Evolutionary conservation across 2,113 vertebrate species (phyloP).

Genomic region (Syngnathus typhle): DNA sequence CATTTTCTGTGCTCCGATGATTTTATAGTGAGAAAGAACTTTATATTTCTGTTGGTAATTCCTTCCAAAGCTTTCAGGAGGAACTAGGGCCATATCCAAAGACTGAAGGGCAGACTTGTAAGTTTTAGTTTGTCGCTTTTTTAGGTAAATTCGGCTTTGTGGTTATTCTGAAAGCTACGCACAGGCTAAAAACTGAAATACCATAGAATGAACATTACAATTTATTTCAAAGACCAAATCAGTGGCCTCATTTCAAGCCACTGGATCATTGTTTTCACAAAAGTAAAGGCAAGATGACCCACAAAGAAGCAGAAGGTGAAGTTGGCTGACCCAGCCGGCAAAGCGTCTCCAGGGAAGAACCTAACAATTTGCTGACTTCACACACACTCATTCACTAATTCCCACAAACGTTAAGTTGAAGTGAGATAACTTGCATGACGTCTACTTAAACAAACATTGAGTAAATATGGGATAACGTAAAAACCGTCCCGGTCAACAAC

Average conservation of each 20-base stretch:
- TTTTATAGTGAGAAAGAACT: no score
- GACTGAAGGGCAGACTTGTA: neutral
- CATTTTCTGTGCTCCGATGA: neutral
- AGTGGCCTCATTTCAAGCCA: neutral
- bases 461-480: no score
- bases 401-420: no score
- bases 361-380: neutral
- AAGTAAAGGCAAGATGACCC: neutral
- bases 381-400: neutral
- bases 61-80: neutral
- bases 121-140: no score
- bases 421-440: no score
- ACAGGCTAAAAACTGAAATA: no score
- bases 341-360: conserved; percentile 2
- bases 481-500: no score
- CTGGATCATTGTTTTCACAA: neutral
- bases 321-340: neutral
- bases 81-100: neutral
- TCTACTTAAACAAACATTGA: no score
- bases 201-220: neutral
- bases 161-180: no score
- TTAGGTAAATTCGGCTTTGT: no score
- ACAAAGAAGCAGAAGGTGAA: neutral
- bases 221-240: neutral
- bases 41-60: no score